Base-by-base conservation (phyloP, 2,113 vertebrate genomes). In the Malurus elegans region DNA sequence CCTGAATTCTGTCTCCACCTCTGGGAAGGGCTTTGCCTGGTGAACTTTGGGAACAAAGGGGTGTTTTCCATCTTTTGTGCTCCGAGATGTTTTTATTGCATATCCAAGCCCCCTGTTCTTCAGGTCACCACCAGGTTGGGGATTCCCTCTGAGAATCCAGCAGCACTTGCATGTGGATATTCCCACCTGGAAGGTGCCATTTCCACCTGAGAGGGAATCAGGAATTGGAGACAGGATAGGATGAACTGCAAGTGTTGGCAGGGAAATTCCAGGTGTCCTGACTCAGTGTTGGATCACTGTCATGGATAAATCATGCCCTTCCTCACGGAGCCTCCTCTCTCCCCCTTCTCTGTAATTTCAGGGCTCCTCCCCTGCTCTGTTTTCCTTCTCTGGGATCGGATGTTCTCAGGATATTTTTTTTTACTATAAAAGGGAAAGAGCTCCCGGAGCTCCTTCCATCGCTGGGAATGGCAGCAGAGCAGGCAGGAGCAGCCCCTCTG, bases 371-470 rank as follows among this genome's bases (percentile, higher is more conserved):
- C 12, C 80, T 60, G 70, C 51, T 87, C 84, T 76, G 29, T 56
- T 95, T 82, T 54, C 81, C 56, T 79, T 70, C 92, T 76, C 31
- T 32, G 69, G 78, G 58, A 65, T 90, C 67, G 20, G 60, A 76
- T 47, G 81, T 93, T 78, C 81, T 80, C 45, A 51, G 56, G 28
- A 56, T 87, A 76, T 94, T 92, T 90, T 67, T 71, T 96, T 94
- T 96, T 92, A 90, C 95, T 95, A 96, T 92, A 95, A 90, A 95
- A 95, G 92, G 92, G 34, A 73, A 96, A 78, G 82, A 50, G 18
- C 69, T 88, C 80, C 79, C 57, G 10, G 87, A 65, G 89, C 65
- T 82, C 54, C 58, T 42, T 66, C 71, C 60, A 23, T 62, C n/a
- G 32, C 90, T 50, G 73, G 61, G 38, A 38, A 38, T 38, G 38